Evolutionary conservation across 2,113 vertebrate species (phyloP).

Genomic region (Lagopus muta): DNA sequence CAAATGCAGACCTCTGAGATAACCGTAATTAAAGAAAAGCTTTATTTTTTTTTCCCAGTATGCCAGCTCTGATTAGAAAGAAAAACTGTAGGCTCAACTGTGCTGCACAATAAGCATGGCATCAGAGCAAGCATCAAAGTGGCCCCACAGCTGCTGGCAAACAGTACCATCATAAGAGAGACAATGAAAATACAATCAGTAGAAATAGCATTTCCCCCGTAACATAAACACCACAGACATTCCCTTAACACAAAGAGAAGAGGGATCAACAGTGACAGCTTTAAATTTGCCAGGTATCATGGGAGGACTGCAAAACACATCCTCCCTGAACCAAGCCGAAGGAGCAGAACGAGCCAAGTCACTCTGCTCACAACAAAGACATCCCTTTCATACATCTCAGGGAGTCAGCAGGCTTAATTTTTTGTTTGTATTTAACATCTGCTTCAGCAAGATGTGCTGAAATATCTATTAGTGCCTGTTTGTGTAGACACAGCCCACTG

Average conservation of each 20-base stretch:
- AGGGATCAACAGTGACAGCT: constrained; percentile 68
- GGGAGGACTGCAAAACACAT: constrained; percentile 60
- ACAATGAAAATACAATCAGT: constrained; percentile 58
- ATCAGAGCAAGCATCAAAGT: constrained; percentile 60
- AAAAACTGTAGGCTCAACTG: constrained; percentile 39
- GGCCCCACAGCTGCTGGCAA: constrained; percentile 21
- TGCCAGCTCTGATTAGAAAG: constrained; percentile 59
- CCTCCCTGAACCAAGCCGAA: constrained; percentile 61
- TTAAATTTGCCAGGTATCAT: constrained; percentile 74
- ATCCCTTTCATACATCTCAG: constrained; percentile 24
- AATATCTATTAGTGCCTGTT: constrained; percentile 3
- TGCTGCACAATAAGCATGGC: constrained; percentile 28
- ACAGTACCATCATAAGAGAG: constrained; percentile 39
- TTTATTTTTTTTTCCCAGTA: constrained; percentile 60
- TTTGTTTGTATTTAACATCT: constrained; percentile 10
- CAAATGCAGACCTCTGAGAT: constrained; percentile 52
- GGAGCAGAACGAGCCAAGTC: constrained; percentile 49
- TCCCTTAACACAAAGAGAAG: constrained; percentile 70
- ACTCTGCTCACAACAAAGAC: constrained; percentile 34
- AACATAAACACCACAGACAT: constrained; percentile 68
- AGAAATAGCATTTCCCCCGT: constrained; percentile 34
- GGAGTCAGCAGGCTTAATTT: not conserved
- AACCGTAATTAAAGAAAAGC: constrained; percentile 46
- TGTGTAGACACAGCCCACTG: not conserved
- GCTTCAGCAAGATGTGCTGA: constrained; percentile 19